Base-by-base conservation (phyloP, 1,140 invertebrate genomes). In the Drosophila miranda region DNA sequence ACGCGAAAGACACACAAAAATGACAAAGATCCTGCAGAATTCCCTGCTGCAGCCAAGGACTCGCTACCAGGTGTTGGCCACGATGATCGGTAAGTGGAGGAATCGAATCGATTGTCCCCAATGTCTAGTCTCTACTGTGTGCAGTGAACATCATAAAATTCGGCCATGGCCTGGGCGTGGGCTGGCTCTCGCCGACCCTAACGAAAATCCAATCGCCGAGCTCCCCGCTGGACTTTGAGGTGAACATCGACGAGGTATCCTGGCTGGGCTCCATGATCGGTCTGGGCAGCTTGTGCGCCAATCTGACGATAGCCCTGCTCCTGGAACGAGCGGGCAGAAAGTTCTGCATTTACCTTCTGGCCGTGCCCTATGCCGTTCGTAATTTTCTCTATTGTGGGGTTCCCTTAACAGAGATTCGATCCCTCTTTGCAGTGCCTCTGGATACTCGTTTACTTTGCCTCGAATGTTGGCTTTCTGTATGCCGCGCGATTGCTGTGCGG, bases 301-400 rank as follows among this genome's bases (percentile, higher is more conserved):
- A 89, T 62, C 30, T 91, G 19, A 34, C 82, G 0, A 88, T 91
- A 46, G 90, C 90, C 19, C 67, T 80, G 21, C 55, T 88, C 1
- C 43, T 90, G 9, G 89, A 92, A 52, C 89, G 71, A 19, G 72
- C 92, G 34, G 92, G 92, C 6, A 74, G 92, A 64, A 93, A 92
- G 66, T 89, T 78, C 19, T 83, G 91, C 8, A 82, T 92, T 2
- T 74, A 92, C 38, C 16, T 89, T 0, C 59, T 90, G 21, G 78
- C 82, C 0, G 21, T 90, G 4, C 92, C 92, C 3, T 88, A 91
- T 55, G 68, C 91, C 6, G 72, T 91, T 55, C 87, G 80, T 70
- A 1, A 45, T 0, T 1, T 1, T 19, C 19, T 19, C 19, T 1
- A 19, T 19, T 19, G 19, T 19, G 19, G 19, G 0, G 1, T 16